Conservation (phyloP, 2,888 invertebrate species). For the Gonocerus acuteangulatus region DNA sequence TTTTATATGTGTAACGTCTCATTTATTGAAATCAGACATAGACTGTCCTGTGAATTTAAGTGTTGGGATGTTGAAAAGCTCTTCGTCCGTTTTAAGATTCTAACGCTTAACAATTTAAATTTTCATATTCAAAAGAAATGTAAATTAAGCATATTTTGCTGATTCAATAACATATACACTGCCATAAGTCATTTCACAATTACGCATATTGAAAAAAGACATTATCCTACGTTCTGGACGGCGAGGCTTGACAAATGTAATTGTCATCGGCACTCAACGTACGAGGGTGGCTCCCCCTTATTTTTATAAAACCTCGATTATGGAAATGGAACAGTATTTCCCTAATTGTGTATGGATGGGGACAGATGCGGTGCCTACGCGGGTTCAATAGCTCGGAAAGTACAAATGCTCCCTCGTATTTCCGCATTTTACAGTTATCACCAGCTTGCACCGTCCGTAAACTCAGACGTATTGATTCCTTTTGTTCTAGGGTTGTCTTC, state of each 20-base stretch:
- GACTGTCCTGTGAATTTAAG: too few relatives aligned
- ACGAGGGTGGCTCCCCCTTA: constrained; percentile 1
- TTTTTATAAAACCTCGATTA: constrained; percentile 23
- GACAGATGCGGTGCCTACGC: constrained; percentile 8
- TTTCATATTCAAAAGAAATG: too few relatives aligned
- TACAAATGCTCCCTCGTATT: background rate
- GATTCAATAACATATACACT: too few relatives aligned
- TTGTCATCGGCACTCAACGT: constrained; percentile 1
- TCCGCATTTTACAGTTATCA: background rate
- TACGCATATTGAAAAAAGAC: constrained; percentile 7
- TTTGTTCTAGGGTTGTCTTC: too few relatives aligned
- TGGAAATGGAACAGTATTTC: constrained; percentile 19
- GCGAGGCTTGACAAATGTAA: constrained; percentile 10
- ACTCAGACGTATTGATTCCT: too few relatives aligned
- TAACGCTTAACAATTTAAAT: too few relatives aligned
- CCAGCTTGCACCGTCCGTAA: too few relatives aligned
- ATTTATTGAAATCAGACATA: too few relatives aligned
- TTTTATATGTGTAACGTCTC: too few relatives aligned
- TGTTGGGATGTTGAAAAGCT: too few relatives aligned
- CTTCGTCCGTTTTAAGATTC: too few relatives aligned
- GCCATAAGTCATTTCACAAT: constrained; percentile 4
- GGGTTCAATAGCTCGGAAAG: constrained; percentile 13
- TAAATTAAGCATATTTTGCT: too few relatives aligned
- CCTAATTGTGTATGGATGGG: constrained; percentile 24
- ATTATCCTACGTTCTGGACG: background rate